Conservation (phyloP, 1,140 invertebrate species). For the Lordiphosa mommai region DNA sequence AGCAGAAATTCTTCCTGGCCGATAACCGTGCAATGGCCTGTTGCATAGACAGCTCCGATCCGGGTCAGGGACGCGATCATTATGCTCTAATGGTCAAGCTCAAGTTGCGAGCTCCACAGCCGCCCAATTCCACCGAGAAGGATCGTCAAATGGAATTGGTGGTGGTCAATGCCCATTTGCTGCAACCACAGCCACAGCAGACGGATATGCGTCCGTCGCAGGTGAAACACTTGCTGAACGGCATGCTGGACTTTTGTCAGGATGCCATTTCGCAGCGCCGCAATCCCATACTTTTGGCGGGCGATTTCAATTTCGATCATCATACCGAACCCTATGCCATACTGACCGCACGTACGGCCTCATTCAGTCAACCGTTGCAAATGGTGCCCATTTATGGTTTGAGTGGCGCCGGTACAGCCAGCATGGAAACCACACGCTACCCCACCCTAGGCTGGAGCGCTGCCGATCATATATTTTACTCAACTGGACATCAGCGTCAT, state of each 20-base stretch:
- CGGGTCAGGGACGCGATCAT: not conserved
- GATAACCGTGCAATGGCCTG: not conserved
- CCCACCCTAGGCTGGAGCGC: not conserved
- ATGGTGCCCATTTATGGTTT: not conserved
- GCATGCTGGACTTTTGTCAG: not conserved
- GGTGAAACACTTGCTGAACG: not conserved
- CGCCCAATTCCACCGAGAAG: no score
- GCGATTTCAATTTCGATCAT: not conserved
- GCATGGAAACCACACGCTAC: no score
- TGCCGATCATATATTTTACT: slow-evolving; percentile 88
- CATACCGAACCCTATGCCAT: not conserved
- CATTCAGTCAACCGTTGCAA: not conserved
- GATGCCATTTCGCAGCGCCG: not conserved
- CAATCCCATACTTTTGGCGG: not conserved
- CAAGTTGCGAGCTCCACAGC: not conserved
- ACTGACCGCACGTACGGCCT: not conserved
- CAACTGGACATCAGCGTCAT: not conserved
- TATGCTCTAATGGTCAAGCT: not conserved
- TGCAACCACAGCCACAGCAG: no score
- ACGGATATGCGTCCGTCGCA: no score
- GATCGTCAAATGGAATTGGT: not conserved
- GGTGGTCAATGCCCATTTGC: not conserved
- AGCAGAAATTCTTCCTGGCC: not conserved
- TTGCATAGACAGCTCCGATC: not conserved
- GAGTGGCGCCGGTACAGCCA: not conserved